Evolutionary conservation across 2,113 vertebrate species (phyloP), one percentile per base, ranked within the genome.

Genomic region (Spea bombifrons): DNA sequence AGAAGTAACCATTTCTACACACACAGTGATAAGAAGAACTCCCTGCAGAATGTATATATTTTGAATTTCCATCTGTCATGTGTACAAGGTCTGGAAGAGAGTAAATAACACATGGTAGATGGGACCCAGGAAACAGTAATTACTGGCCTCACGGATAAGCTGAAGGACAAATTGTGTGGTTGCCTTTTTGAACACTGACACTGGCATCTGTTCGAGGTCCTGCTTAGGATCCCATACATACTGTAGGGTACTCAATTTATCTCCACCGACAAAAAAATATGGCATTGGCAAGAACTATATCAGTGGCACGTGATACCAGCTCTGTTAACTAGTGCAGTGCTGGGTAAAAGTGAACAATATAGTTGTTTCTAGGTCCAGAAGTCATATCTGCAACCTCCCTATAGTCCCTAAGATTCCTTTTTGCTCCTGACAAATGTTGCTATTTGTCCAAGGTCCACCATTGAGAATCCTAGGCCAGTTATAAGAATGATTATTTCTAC

Each of bases 151-250:
- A 8, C 7, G 6, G 13, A 75, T 30, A 76, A 7, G 46, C 46
- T 49, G 53, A 59, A 61, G 75, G 75, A 69, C 52, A 8, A 47
- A 61, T 61, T 61, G 66, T 48, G 43, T 53, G 13, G 15, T 12
- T 59, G 55, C 30, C 45, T 5, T 49, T 48, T 61, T 10, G n/a
- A 49, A 61, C 17, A 47, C 16, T 69, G 53, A 61, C 17, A 47
- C 47, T 69, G 53, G 49, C 66, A 76, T 76, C 53, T 69, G 66
- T 55, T 59, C 44, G 17, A 76, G n/a, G 13, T 43, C 45, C 53
- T 53, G 48, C 55, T 71, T 55, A 57, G 52, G 3, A 64, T 5
- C n/a, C 17, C 5, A 5, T 7, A 9, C 30, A 16, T 64, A 17
- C 7, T 64, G 61, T 16, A 64, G n/a, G 16, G n/a, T 5, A 30